These are phyloP conservation scores for Geotrupes spiniger DNA, from an alignment of 2,888 invertebrate genomes.

Conservation along the genomic window DNA sequence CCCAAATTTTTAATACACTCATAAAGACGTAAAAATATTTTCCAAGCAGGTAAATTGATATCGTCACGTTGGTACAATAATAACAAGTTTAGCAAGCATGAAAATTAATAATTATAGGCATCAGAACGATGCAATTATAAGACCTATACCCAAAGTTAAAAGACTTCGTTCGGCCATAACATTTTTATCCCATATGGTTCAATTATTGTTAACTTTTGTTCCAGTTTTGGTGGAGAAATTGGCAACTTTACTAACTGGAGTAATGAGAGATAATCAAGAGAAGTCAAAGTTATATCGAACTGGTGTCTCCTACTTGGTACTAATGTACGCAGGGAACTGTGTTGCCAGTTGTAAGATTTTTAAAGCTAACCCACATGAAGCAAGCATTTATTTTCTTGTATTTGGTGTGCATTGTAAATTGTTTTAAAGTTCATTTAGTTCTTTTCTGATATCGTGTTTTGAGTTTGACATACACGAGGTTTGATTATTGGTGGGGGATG, in stretches of 20 bases:
- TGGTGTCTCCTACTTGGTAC: constrained; percentile 96
- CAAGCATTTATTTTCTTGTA: constrained; percentile 71
- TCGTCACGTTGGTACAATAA: background rate
- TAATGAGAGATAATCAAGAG: constrained; percentile 95
- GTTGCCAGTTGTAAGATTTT: constrained; percentile 89
- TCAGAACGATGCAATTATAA: constrained; percentile 87
- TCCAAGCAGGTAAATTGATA: constrained; percentile 81
- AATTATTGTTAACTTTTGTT: constrained; percentile 94
- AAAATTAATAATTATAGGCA: constrained; percentile 58
- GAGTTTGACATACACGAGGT: constrained; percentile 99
- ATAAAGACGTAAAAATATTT: constrained; percentile 92
- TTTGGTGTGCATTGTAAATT: background rate
- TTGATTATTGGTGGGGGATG: background rate
- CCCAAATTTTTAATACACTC: constrained; percentile 85
- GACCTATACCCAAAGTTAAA: constrained; percentile 92
- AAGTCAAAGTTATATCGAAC: constrained; percentile 91
- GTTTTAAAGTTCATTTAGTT: constrained; percentile 36
- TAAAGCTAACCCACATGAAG: constrained; percentile 91
- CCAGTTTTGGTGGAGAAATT: constrained; percentile 95
- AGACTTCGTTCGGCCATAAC: constrained; percentile 82
- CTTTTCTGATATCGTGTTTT: constrained; percentile 80
- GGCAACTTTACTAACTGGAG: constrained; percentile 80
- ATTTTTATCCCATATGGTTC: constrained; percentile 91
- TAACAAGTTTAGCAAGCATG: background rate
- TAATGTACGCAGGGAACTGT: constrained; percentile 98